Base-by-base conservation (phyloP, 1,140 invertebrate species). In the Drosophila punjabiensis region DNA sequence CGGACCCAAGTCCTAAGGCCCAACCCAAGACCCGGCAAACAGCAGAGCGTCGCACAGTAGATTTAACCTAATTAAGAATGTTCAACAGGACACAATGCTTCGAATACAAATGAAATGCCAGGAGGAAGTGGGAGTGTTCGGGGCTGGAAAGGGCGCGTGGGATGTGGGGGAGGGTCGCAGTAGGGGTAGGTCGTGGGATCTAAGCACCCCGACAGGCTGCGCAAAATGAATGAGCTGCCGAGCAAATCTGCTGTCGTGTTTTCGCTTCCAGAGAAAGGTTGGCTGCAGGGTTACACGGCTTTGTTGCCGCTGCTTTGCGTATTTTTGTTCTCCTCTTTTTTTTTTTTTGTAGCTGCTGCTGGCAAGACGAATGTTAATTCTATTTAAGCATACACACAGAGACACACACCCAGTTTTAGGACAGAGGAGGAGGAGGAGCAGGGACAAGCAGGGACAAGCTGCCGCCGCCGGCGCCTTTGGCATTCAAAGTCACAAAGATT, bases 11-110 rank as follows among this genome's bases (percentile, higher is more conserved):
- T 61, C 70, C 55, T 24, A 18, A 9, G 68, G 56, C 70, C 37
- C 71, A 53, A 43, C 69, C 71, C 69, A 74, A 30, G 45, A 41
- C 28, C 33, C 65, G 67, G 68, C 35, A 6, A 56, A 28, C 55
- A 39, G 55, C 55, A 28, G 35, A 58, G 55, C 70, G 45, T 61
- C 47, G 81, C 79, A 89, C 85, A 89, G 85, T 91, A 92, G 91
- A 92, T 92, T 92, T 92, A 92, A 92, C 91, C 91, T 92, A 92
- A 92, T 92, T 92, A 92, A 92, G 88, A 92, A 92, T 92, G 91
- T 92, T 92, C 88, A 92, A 86, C 91, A 92, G 91, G 92, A 92
- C 91, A 82, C 82, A 81, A 84, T 79, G 86, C 75, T 89, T 81
- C 85, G 91, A 92, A 92, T 92, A 92, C 88, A 92, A 92, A 92